Percentiles rank a stretch among this genome's conserved stretches.
Evolutionary conservation across 2,888 invertebrate species (phyloP).

Genomic region (Vannuccia rotundouncinata): DNA sequence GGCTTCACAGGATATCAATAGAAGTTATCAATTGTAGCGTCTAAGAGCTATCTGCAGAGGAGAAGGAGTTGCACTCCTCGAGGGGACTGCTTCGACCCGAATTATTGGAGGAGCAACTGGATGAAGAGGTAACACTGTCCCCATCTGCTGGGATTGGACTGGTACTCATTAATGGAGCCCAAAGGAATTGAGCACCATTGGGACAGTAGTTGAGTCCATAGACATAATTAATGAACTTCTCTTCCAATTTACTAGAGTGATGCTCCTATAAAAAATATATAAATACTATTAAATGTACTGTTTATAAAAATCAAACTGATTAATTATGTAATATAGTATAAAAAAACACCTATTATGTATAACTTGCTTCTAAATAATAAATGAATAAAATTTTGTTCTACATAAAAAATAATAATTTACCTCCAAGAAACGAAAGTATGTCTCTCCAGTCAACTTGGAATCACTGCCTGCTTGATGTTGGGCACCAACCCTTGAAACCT

Average conservation of each 20-base stretch:
- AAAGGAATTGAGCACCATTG: constrained; percentile 27
- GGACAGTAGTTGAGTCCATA: constrained; percentile 32
- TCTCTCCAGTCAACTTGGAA: constrained; percentile 44
- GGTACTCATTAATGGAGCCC: constrained; percentile 1
- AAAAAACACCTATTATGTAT: neutral
- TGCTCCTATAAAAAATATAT: constrained; percentile 6
- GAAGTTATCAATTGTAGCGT: neutral
- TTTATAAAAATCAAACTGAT: neutral
- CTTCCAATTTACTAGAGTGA: neutral
- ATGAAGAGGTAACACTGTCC: neutral
- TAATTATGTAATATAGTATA: neutral
- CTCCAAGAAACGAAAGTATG: constrained; percentile 37
- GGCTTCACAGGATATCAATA: neutral
- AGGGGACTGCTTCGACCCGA: neutral
- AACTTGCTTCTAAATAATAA: neutral
- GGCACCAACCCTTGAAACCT: constrained; percentile 76
- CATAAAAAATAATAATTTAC: constrained; percentile 30
- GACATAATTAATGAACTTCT: constrained; percentile 27
- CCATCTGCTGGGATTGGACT: constrained; percentile 31
- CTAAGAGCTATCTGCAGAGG: neutral
- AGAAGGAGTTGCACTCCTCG: neutral
- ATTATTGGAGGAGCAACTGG: neutral
- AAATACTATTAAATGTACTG: neutral
- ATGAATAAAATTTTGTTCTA: neutral
- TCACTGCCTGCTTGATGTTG: constrained; percentile 99